A percentile compares a stretch with the other conserved stretches of the same genome.
Conservation (phyloP, 2,113 vertebrate species). For the Coptodon rendalli region DNA sequence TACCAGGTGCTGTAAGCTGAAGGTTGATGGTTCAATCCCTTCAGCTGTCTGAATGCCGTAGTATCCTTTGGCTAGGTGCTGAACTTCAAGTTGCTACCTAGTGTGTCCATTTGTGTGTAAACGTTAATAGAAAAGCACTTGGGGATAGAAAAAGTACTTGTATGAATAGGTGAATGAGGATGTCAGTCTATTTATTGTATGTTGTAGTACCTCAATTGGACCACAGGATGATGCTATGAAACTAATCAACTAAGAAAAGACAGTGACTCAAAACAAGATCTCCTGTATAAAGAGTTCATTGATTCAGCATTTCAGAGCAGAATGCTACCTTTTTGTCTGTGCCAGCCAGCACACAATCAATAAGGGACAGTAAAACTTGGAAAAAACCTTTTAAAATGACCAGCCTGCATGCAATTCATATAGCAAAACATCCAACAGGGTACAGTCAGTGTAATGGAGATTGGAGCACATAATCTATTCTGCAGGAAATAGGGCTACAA, state of each 20-base stretch:
- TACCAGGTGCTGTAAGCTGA: background rate
- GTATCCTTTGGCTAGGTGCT: background rate
- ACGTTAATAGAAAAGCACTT: background rate
- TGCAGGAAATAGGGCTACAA: background rate
- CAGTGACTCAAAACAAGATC: background rate
- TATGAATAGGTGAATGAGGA: background rate
- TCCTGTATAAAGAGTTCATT: background rate
- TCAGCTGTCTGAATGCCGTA: background rate
- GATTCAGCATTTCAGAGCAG: background rate
- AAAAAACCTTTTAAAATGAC: background rate
- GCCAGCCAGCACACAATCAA: background rate
- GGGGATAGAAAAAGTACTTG: background rate
- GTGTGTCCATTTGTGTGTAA: background rate
- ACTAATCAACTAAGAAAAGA: background rate
- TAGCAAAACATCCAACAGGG: background rate
- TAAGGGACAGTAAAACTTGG: background rate
- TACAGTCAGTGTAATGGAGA: background rate
- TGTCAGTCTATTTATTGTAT: background rate
- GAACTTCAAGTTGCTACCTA: background rate
- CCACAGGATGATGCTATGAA: constrained; percentile 15
- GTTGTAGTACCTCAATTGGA: background rate
- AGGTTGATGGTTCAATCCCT: background rate
- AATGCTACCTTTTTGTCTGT: background rate
- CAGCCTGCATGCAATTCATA: background rate
- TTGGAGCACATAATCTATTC: background rate